A percentile compares a stretch with the other conserved stretches of the same genome.
Evolutionary conservation across 30 jellyfish, hydroid and myxozoan species (phyloP).

Genomic region (Chironex yamaguchii): DNA sequence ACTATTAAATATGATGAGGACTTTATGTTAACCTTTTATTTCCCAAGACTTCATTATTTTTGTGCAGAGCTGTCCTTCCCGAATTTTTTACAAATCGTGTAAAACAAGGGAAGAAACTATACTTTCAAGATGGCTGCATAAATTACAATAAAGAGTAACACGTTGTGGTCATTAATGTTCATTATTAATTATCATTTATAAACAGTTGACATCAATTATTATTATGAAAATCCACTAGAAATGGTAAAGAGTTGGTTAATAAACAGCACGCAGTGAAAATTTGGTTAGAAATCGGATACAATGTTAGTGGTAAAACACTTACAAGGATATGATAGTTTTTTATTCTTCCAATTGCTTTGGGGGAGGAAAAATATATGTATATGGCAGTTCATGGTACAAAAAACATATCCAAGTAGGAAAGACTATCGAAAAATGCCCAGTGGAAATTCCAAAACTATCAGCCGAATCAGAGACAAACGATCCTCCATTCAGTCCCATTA

Average conservation of each 20-base stretch:
- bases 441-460: not conserved
- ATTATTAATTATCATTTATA: no score
- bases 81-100: constrained; percentile 13
- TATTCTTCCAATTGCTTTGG: not conserved
- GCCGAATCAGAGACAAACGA: no score
- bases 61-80: constrained; percentile 59
- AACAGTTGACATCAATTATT: no score
- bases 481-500: constrained; percentile 46
- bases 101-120: constrained; percentile 12
- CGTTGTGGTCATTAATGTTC: no score
- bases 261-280: not conserved
- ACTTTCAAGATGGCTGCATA: not conserved
- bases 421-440: constrained; percentile 29
- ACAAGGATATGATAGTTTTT: no score
- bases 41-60: constrained; percentile 43
- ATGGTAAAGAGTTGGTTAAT: not conserved
- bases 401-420: constrained; percentile 37
- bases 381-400: constrained; percentile 33
- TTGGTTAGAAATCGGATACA: not conserved
- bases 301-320: not conserved
- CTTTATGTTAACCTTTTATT: not conserved
- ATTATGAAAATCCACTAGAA: no score
- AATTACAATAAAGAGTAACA: no score
- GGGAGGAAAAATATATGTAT: not conserved
- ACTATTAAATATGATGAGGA: constrained; percentile 17